Conservation (phyloP, 2,113 vertebrate genomes). For the Azemiops feae region DNA sequence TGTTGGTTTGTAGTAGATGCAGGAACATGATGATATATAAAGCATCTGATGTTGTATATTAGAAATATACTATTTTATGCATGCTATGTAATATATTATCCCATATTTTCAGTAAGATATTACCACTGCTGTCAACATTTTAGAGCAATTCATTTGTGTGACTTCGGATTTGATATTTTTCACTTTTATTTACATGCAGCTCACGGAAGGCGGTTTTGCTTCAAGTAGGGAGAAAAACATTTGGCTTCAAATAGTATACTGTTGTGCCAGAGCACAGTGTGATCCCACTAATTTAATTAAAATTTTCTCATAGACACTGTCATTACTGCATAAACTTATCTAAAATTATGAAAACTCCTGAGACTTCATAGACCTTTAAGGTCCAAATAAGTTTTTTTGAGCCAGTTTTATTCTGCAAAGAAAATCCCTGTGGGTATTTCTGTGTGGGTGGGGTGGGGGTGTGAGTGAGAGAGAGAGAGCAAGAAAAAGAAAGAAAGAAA, state of each 20-base stretch:
- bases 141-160: neutral
- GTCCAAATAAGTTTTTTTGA: neutral
- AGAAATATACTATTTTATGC: neutral
- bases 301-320: slow-evolving; percentile 9
- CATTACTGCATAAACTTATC: neutral
- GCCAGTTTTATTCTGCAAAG: slow-evolving; percentile 2
- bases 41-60: neutral
- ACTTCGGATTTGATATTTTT: neutral
- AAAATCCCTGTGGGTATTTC: neutral
- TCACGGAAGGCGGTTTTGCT: neutral
- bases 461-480: neutral
- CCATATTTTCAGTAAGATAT: neutral
- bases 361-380: neutral
- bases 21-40: neutral
- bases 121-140: neutral
- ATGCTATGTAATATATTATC: neutral
- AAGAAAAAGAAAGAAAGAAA: too few relatives aligned
- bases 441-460: too few relatives aligned
- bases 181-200: neutral
- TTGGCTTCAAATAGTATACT: neutral
- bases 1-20: neutral
- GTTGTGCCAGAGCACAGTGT: neutral
- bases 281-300: slow-evolving; percentile 28
- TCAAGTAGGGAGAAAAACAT: neutral
- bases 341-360: slow-evolving; percentile 2